These are phyloP conservation scores for Melieria crassipennis DNA, from an alignment of 2,888 invertebrate genomes.

Conservation along the genomic window DNA sequence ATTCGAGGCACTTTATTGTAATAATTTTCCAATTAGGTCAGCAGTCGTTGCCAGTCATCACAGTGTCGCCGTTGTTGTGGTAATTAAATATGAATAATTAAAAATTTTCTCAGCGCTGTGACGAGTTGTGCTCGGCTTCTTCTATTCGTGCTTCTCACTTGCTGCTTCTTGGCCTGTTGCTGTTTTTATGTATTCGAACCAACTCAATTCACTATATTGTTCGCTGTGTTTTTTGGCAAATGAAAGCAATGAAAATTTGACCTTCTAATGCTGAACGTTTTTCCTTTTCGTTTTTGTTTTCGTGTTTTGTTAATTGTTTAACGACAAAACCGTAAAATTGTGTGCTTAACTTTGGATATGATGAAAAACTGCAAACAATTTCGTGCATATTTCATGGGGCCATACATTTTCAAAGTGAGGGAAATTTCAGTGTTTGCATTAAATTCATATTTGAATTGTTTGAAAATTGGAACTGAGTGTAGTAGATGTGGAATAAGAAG, in stretches of 20 bases:
- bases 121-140: not conserved
- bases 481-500: no score
- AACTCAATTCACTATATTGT: not conserved
- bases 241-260: not conserved
- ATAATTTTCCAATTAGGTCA: constrained; percentile 35
- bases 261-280: not conserved
- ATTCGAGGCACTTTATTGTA: constrained; percentile 10
- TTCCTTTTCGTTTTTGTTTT: not conserved
- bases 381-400: no score
- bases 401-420: no score
- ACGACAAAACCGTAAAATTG: not conserved
- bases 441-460: no score
- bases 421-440: no score
- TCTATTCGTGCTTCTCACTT: not conserved
- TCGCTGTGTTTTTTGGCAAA: not conserved
- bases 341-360: no score
- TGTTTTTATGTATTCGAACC: no score
- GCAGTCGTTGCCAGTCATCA: constrained; percentile 21
- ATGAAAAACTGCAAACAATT: no score
- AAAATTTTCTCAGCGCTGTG: constrained; percentile 10
- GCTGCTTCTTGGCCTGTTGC: not conserved
- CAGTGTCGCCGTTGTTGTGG: constrained; percentile 5
- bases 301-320: not conserved
- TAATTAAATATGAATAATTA: constrained; percentile 22
- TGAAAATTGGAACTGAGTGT: no score